Evolutionary conservation across 2,113 vertebrate species (phyloP), one percentile per base, ranked within the genome.

Genomic region (Pontoporia blainvillei): DNA sequence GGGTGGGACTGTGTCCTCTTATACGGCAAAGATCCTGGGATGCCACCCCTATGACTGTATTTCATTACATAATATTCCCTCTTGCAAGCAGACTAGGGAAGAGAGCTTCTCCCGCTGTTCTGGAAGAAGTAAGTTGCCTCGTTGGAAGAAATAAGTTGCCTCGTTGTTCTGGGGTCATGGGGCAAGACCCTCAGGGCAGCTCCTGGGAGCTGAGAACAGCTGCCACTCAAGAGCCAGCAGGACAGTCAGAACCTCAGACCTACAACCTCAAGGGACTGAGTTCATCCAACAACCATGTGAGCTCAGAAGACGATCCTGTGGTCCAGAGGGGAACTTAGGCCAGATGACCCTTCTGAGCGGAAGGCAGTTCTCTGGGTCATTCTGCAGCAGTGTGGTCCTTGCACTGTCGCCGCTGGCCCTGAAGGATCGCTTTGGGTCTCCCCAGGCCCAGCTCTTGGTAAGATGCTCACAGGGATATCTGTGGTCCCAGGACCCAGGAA

Each of bases 381-480:
- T 3, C 2, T 25, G 39, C 6, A 3, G 44, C 44, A 29, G 0
- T 2, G 11, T 0, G 9, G 31, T 29, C 23, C 4, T 6, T 9
- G 15, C 8, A 6, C 1, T 1, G 8, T 18, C 39, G 17, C 14
- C 3, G 25, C 57, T 46, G 39, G 81, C 6, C 14, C 14, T 2
- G 17, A 29, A 2, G 59, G 10, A 5, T 13, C 3, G 6, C 6
- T 1, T 46, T 21, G 34, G 41, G 57, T 64, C 13, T 36, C n/a
- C 9, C 67, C 6, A 7, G 25, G 1, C 6, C 21, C 54, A 11
- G 90, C 41, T 61, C 11, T 57, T 29, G 36, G 4, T 18, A 18
- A 59, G 5, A 20, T 2, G 31, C 36, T 81, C 20, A 0, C 5
- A 1, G 41, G 13, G 6, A 41, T 0, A 0, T 5, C 3, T 1